Percentiles rank a stretch among this genome's conserved stretches.
phyloP scores from a whole-genome alignment of 2,113 vertebrate species.

The Bungarus multicinctus region DNA sequence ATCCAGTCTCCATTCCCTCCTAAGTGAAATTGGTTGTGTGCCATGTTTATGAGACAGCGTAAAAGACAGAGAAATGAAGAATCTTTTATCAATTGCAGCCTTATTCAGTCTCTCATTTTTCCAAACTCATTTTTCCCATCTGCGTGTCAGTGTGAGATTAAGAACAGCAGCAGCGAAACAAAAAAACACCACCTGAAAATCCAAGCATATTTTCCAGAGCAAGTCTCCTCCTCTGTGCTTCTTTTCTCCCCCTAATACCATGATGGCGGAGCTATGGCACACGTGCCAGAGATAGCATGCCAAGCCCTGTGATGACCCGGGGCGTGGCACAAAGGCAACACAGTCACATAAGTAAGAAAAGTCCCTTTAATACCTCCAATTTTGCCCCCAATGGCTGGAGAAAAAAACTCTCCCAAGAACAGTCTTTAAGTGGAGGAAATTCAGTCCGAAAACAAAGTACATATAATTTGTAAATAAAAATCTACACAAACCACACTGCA shows the following conservation, averaged over 20 bases:
- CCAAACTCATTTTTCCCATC: not conserved
- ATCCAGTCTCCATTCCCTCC: not conserved
- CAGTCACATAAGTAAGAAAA: no score
- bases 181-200: not conserved
- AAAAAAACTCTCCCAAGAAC: no score
- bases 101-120: not conserved
- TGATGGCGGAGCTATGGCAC: no score
- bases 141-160: not conserved
- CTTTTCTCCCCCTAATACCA: not conserved
- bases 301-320: no score
- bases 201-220: not conserved
- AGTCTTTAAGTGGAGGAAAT: no score
- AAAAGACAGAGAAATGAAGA: not conserved
- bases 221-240: not conserved
- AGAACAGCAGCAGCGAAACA: not conserved
- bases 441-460: no score
- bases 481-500: no score
- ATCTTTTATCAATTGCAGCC: not conserved
- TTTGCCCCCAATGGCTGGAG: no score
- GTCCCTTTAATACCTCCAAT: no score
- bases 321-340: no score
- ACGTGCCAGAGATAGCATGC: no score
- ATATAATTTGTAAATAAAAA: no score
- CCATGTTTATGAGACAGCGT: not conserved
- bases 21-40: not conserved